Evolutionary conservation across 1,140 invertebrate species (phyloP), one percentile per base, ranked within the genome.

Genomic region (Idris sp.): DNA sequence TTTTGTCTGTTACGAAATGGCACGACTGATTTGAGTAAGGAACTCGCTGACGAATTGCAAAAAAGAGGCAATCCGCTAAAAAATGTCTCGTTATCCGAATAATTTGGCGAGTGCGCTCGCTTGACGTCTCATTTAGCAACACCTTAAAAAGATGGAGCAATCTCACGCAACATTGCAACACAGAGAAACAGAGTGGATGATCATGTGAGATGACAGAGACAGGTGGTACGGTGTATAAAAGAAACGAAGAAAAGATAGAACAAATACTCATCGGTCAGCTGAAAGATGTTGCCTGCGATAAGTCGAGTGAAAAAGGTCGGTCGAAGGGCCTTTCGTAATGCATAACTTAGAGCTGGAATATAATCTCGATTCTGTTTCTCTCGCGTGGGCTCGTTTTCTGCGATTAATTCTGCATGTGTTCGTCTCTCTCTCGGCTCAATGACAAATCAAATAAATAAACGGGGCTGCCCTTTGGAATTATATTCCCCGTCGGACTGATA

Each of bases 81-180:
- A 68, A 62, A 75, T 75, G 53, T 51, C 59, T 64, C 58, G 64
- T 64, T 65, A 58, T 59, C 56, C 44, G 53, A 54, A 61, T 75
- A 75, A 73, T 77, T 73, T 44, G 56, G 75, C 59, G 44, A 68
- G 61, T 68, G 26, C 53, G 56, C 53, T 49, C 43, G 53, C 31
- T 46, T 74, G 69, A 77, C 75, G 61, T 77, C 71, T 77, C 75
- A 74, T 74, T 77, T 77, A 71, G 62, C 53, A 74, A 69, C 54
- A 69, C 67, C 72, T 77, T 64, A 74, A 65, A 75, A 75, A 68
- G 53, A 65, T 58, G 51, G 73, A 51, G 46, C 48, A 48, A 43
- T 64, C 53, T 64, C 69, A 58, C 69, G 53, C 44, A 65, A 65
- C 36, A 11, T 1, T 35, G 51, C 8, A 48, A n/a, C n/a, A 65